Base-by-base conservation (phyloP, 2,888 invertebrate species). In the Synergus japonicus region DNA sequence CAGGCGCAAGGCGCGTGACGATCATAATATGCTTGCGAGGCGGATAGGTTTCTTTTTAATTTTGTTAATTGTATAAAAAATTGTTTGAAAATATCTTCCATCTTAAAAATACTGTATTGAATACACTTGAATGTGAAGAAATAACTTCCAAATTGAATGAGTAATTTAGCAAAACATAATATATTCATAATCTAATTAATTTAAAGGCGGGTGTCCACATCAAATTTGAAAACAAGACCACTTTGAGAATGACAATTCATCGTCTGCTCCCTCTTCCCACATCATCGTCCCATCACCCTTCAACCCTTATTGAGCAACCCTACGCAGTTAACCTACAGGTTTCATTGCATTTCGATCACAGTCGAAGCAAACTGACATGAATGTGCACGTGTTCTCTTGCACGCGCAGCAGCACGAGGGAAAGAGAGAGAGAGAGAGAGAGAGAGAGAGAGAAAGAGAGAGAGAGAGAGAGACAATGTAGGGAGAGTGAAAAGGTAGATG, bases 341-440 rank as follows among this genome's bases (percentile, higher is more conserved):
- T 82, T 64, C 69, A 79, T 76, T 78, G 79, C 77, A 63, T 79
- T 83, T 83, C 79, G 80, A 82, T 81, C 77, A 81, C 69, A 54
- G 58, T 10, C 67, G 29, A 78, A 78, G 65, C n/a, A 9, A 77
- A 63, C 64, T 65, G 44, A 65, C 69, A 69, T 69, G 46, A 49
- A 67, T 69, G 46, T 29, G 69, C 69, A 69, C 69, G 69, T 69
- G 69, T 65, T 69, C 41, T 76, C 58, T 58, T 76, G 66, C 37
- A 66, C 66, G 64, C 76, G 65, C 54, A 43, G 76, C 78, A 78
- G 82, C 76, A 82, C 78, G 79, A 79, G 66, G 78, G 79, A 77
- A 77, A 64, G 77, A 78, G 76, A 41, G 29, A 29, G 29, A 29
- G 29, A 29, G 29, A 29, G 3, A 79, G 81, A 78, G 66, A 79